Evolutionary conservation across 2,888 invertebrate species (phyloP).

Genomic region (Callinectes sapidus): DNA sequence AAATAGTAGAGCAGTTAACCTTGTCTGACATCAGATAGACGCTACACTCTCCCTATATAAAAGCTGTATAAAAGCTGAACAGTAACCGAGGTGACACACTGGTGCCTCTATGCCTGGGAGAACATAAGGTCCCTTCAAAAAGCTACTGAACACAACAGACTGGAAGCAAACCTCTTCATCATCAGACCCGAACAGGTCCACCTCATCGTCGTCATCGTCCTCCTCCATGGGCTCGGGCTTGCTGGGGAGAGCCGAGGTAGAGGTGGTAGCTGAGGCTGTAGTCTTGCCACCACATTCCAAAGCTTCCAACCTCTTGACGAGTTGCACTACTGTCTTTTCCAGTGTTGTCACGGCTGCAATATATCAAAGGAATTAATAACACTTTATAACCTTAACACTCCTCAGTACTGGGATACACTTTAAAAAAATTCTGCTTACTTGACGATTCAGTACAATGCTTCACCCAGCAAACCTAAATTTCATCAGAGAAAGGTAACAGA

Average conservation of each 20-base stretch:
- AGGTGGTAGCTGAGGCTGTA: constrained; percentile 29
- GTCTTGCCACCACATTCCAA: constrained; percentile 52
- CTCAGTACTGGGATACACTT: too few species aligned
- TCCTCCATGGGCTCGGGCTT: constrained; percentile 20
- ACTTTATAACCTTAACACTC: too few species aligned
- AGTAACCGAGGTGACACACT: too few species aligned
- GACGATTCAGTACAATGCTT: not conserved
- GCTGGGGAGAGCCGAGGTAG: constrained; percentile 24
- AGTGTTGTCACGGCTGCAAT: constrained; percentile 53
- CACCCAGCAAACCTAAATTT: not conserved
- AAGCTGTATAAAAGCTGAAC: too few species aligned
- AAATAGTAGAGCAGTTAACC: too few species aligned
- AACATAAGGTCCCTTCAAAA: too few species aligned
- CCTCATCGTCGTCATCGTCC: constrained; percentile 85
- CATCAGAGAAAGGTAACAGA: not conserved
- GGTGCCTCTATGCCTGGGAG: too few species aligned
- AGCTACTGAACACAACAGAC: not conserved
- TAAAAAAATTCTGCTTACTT: too few species aligned
- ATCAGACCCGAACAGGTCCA: constrained; percentile 93
- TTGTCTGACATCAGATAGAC: too few species aligned
- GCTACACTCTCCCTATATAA: too few species aligned
- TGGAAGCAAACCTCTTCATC: constrained; percentile 80
- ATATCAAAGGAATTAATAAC: not conserved
- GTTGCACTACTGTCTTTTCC: constrained; percentile 37
- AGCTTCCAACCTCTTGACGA: constrained; percentile 41